Conservation (phyloP, 2,113 vertebrate species). For the Ardeotis arabs region DNA sequence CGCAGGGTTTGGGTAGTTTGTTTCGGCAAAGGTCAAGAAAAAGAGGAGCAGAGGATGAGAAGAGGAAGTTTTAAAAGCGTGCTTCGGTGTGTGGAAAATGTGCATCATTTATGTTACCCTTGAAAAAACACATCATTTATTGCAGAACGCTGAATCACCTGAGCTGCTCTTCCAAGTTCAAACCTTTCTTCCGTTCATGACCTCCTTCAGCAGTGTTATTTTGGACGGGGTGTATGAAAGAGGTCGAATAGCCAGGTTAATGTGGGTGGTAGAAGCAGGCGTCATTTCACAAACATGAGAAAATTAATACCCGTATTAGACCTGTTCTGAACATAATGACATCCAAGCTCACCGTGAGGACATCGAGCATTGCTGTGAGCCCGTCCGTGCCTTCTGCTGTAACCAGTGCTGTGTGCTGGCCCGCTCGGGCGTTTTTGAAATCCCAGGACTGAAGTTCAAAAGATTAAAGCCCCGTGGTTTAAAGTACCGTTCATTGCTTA, state of each 20-base stretch:
- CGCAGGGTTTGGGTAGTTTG: slow-evolving; percentile 57
- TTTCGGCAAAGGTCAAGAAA: slow-evolving; percentile 66
- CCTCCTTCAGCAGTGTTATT: background rate
- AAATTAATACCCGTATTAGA: background rate
- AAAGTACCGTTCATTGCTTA: background rate
- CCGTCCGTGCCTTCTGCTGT: background rate
- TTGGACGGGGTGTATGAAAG: background rate
- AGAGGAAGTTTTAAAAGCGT: background rate
- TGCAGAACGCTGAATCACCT: background rate
- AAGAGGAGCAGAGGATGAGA: slow-evolving; percentile 34
- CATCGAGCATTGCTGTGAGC: background rate
- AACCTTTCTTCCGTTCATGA: background rate
- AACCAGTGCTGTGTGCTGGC: background rate
- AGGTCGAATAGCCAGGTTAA: background rate
- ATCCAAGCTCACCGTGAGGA: background rate
- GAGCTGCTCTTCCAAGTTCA: background rate
- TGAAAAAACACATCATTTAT: background rate
- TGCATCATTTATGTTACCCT: background rate
- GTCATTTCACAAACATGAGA: background rate
- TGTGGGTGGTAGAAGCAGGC: background rate
- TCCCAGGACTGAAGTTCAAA: background rate
- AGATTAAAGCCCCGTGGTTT: background rate
- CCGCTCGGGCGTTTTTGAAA: rapidly evolving
- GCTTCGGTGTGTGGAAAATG: background rate
- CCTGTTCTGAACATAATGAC: background rate